These are phyloP conservation scores for Dichetophora obliterata DNA, from an alignment of 2,888 invertebrate genomes.

Conservation along the genomic window DNA sequence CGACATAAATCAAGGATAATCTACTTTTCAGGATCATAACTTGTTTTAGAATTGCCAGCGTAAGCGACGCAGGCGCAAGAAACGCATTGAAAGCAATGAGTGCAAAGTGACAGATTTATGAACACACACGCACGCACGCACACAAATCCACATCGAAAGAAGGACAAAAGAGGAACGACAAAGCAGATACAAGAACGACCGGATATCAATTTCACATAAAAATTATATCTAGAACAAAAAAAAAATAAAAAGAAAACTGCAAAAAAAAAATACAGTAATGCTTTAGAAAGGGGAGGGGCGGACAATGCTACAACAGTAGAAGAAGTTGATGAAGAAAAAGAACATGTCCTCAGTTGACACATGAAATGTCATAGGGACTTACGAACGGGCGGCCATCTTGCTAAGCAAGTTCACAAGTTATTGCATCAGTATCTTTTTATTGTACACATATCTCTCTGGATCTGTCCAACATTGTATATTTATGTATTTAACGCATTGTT, in stretches of 20 bases:
- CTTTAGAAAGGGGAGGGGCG: conserved; percentile 24
- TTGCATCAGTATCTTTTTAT: background rate
- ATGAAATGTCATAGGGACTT: conserved; percentile 65
- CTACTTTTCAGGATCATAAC: conserved; percentile 70
- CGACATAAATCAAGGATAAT: conserved; percentile 70
- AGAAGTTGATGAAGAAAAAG: background rate
- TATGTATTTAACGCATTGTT: too few relatives aligned
- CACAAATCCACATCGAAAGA: conserved; percentile 1
- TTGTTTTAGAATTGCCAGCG: conserved; percentile 69
- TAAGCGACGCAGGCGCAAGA: conserved; percentile 47
- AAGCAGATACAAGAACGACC: conserved; percentile 48
- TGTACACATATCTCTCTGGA: too few relatives aligned
- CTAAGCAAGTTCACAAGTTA: conserved; percentile 34
- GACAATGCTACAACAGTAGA: conserved; percentile 8
- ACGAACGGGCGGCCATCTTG: conserved; percentile 64
- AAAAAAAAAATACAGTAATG: background rate
- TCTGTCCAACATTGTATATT: too few relatives aligned
- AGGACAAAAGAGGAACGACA: background rate
- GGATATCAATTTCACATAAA: conserved; percentile 68
- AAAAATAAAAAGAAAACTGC: conserved; percentile 34
- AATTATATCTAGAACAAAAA: conserved; percentile 43
- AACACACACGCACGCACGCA: conserved; percentile 46
- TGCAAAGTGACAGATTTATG: conserved; percentile 68
- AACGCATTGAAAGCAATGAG: conserved; percentile 47
- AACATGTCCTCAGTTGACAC: conserved; percentile 62